phyloP scores from a whole-genome alignment of 64 coral and sea anemone species.

The Trachythela sp. region DNA sequence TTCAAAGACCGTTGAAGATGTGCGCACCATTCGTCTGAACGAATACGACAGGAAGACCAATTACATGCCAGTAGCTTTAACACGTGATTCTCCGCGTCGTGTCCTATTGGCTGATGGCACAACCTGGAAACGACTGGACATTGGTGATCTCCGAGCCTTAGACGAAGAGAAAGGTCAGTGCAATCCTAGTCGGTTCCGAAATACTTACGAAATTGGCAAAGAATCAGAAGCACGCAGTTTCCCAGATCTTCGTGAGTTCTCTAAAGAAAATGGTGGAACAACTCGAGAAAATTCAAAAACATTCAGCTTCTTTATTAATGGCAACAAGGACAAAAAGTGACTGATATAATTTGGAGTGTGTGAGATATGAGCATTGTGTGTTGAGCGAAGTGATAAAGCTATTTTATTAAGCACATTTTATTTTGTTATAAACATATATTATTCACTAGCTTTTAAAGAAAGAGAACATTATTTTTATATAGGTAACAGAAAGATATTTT shows the following conservation, averaged over 20 bases:
- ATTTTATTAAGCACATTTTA: too few species aligned
- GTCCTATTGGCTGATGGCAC: background rate
- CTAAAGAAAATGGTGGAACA: background rate
- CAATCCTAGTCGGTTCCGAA: background rate
- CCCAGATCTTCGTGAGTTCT: background rate
- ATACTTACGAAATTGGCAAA: conserved; percentile 4
- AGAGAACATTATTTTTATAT: too few species aligned
- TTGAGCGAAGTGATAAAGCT: too few species aligned
- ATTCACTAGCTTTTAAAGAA: too few species aligned
- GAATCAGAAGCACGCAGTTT: background rate
- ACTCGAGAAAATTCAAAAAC: background rate
- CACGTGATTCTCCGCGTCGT: conserved; percentile 1
- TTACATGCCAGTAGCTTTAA: conserved; percentile 7
- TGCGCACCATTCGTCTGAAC: conserved; percentile 3
- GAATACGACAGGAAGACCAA: background rate
- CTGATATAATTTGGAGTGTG: background rate
- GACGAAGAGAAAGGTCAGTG: background rate
- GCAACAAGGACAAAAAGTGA: background rate
- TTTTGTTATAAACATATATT: too few species aligned
- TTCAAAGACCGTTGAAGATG: background rate
- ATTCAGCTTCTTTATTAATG: background rate
- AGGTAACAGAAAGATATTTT: too few species aligned
- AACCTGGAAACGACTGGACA: background rate
- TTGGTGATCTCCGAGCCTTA: background rate
- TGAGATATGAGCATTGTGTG: background rate